Evolutionary conservation across 2,797 vertebrate species (phyloP).

Genomic region (Podarcis lilfordi): DNA sequence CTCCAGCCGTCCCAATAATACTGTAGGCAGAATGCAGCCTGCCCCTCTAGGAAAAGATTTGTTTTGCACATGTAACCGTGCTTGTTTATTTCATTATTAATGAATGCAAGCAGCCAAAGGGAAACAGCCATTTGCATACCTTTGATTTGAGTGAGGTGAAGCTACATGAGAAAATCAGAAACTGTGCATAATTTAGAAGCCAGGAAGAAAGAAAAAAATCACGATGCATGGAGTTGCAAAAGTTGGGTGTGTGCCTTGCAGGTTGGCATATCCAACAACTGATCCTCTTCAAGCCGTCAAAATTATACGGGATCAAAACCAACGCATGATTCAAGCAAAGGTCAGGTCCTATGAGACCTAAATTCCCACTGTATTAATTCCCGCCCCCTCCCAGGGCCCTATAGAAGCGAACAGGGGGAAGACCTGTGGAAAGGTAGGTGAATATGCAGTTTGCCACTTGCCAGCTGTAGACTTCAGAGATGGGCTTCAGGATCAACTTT

Average conservation of each 20-base stretch:
- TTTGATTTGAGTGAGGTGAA: slow-evolving; percentile 14
- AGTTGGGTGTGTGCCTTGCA: too few species aligned
- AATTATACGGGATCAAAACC: neutral
- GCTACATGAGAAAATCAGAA: neutral
- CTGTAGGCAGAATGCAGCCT: neutral
- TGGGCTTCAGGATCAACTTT: neutral
- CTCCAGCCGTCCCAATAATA: neutral
- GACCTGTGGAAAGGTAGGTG: neutral
- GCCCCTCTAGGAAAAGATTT: slow-evolving; percentile 4
- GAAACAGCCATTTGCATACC: neutral
- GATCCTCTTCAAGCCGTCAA: neutral
- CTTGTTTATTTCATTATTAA: slow-evolving; percentile 26
- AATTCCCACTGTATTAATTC: neutral
- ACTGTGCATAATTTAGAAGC: slow-evolving; percentile 23
- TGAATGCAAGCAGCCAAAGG: neutral
- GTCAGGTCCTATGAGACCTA: neutral
- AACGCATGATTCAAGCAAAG: neutral
- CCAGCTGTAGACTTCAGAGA: neutral
- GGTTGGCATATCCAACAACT: neutral
- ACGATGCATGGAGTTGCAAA: neutral
- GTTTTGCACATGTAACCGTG: neutral
- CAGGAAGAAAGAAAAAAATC: neutral
- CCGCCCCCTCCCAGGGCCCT: too few species aligned
- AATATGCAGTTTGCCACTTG: neutral
- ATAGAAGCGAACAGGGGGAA: neutral